Conservation (phyloP, 2,797 vertebrate species). For the Simalia tracyae region DNA sequence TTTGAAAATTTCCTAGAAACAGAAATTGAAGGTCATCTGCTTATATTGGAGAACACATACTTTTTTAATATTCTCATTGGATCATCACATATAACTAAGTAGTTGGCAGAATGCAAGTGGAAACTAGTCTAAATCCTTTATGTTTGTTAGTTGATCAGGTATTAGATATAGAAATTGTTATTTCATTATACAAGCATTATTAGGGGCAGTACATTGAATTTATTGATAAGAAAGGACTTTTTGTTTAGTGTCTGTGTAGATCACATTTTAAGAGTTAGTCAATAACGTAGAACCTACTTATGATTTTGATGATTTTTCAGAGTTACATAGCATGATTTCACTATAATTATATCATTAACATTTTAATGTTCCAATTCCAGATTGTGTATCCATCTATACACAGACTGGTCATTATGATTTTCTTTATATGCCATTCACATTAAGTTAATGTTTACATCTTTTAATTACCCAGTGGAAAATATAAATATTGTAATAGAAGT, state of each 20-base stretch:
- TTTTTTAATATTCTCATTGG: background rate
- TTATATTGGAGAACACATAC: background rate
- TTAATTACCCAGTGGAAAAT: conserved; percentile 24
- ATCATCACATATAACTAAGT: background rate
- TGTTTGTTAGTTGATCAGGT: background rate
- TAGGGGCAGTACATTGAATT: background rate
- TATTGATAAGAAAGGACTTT: conserved; percentile 5
- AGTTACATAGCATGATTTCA: conserved; percentile 40
- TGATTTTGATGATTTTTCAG: conserved; percentile 17
- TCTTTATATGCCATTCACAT: conserved; percentile 51
- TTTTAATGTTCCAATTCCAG: conserved; percentile 45
- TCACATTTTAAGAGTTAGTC: conserved; percentile 2
- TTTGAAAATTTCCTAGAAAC: background rate
- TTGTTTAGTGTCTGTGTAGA: background rate
- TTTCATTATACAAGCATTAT: background rate
- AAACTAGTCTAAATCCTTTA: background rate
- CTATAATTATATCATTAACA: conserved; percentile 41
- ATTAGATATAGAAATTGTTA: background rate
- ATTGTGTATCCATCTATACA: conserved; percentile 41
- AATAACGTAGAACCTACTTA: conserved; percentile 22
- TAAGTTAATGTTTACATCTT: conserved; percentile 22
- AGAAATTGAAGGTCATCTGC: background rate
- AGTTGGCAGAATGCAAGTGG: background rate
- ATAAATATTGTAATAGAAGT: conserved; percentile 34
- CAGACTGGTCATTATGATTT: conserved; percentile 51